These are phyloP conservation scores for Microhierax caerulescens DNA, from an alignment of 2,797 vertebrate species.

Conservation along the genomic window DNA sequence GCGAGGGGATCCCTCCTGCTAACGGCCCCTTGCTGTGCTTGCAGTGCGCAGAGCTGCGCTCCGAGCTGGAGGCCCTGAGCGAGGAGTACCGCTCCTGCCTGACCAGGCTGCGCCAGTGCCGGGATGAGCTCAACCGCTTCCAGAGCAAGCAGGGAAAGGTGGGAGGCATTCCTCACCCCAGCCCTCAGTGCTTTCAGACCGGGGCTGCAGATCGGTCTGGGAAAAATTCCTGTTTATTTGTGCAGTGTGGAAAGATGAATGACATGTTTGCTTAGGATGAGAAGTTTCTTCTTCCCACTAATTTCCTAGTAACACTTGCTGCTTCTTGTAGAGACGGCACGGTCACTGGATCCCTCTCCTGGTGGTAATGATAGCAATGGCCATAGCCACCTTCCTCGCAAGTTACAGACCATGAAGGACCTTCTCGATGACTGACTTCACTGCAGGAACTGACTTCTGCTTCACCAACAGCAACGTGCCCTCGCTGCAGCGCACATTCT, in stretches of 20 bases:
- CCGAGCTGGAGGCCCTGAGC: constrained; percentile 82
- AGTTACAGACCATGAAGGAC: constrained; percentile 31
- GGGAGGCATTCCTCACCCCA: background rate
- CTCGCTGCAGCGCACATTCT: accelerated
- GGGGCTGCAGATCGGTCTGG: accelerated
- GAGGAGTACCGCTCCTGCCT: constrained; percentile 86
- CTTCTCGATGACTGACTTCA: background rate
- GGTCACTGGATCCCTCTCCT: constrained; percentile 65
- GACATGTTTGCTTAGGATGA: accelerated
- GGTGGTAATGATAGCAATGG: constrained; percentile 39
- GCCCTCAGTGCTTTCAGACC: accelerated
- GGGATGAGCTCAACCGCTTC: constrained; percentile 81
- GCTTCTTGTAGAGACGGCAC: constrained; percentile 51
- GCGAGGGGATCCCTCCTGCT: background rate
- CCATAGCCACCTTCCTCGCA: constrained; percentile 55
- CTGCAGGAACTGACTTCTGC: background rate
- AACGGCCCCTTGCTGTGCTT: background rate
- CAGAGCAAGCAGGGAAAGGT: constrained; percentile 64
- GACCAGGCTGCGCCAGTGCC: constrained; percentile 83
- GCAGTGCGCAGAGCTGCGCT: constrained; percentile 84
- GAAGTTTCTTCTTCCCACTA: background rate
- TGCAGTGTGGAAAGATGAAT: accelerated
- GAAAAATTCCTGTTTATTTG: background rate
- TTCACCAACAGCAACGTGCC: background rate
- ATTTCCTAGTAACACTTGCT: background rate